phyloP scores from a whole-genome alignment of 2,888 invertebrate species.

The Temnothorax unifasciatus region DNA sequence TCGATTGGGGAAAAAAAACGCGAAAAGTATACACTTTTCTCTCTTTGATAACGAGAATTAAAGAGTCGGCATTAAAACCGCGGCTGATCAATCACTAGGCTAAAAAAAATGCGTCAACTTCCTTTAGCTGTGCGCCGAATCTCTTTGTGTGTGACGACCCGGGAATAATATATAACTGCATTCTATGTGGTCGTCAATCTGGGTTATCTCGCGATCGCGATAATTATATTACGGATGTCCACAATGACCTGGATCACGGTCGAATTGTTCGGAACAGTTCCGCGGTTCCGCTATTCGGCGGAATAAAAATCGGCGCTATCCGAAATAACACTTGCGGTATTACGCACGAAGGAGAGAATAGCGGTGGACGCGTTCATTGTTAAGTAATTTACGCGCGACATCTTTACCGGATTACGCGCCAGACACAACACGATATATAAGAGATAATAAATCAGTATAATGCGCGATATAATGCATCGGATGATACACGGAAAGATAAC shows the following conservation, averaged over 20 bases:
- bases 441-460: neutral
- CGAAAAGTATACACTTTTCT: neutral
- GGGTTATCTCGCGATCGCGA: slow-evolving; percentile 48
- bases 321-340: neutral
- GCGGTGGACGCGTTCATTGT: neutral
- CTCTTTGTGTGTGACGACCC: slow-evolving; percentile 42
- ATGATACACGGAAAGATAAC: neutral
- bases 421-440: neutral
- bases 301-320: slow-evolving; percentile 11
- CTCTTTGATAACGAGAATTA: neutral
- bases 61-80: neutral
- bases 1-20: neutral
- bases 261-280: slow-evolving; percentile 18
- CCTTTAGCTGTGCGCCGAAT: slow-evolving; percentile 1
- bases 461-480: neutral
- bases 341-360: neutral
- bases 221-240: slow-evolving; percentile 43
- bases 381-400: neutral
- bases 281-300: neutral
- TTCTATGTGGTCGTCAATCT: slow-evolving; percentile 24
- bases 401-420: neutral
- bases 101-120: slow-evolving; percentile 7
- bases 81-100: slow-evolving; percentile 10
- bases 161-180: slow-evolving; percentile 43
- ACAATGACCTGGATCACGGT: slow-evolving; percentile 38